Conservation (phyloP, 1,140 invertebrate genomes). For the Brachionus paranguensis region DNA sequence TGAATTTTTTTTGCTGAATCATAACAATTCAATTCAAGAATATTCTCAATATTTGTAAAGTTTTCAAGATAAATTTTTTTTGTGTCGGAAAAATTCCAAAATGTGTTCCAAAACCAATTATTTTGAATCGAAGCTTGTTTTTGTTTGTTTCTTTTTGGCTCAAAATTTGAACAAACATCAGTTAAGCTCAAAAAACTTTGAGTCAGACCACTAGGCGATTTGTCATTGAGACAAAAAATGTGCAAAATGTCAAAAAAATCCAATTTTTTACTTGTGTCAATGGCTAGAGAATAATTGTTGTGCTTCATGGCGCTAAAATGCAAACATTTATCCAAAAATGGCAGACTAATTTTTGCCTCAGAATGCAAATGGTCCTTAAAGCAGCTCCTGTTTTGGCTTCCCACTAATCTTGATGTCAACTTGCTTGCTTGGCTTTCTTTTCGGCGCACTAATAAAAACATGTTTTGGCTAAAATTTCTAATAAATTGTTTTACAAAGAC, state of each 20-base stretch:
- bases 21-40: neutral
- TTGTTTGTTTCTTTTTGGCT: too few relatives aligned
- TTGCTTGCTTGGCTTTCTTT: neutral
- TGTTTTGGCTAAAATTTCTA: neutral
- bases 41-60: neutral
- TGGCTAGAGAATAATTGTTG: neutral
- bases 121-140: neutral
- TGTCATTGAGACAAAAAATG: neutral
- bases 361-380: neutral
- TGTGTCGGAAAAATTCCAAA: neutral
- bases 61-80: neutral
- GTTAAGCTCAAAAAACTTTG: neutral
- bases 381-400: neutral
- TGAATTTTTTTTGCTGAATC: neutral
- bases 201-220: neutral
- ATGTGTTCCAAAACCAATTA: neutral
- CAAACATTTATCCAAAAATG: conserved; percentile 8
- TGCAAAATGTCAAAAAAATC: neutral
- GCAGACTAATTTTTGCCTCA: neutral
- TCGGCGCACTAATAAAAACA: neutral
- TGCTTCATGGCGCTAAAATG: neutral
- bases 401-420: neutral
- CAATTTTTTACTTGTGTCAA: neutral
- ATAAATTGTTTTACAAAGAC: neutral
- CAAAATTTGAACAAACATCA: neutral